Evolutionary conservation across 2,888 invertebrate genomes (phyloP).

Genomic region (Fabriciana adippe): DNA sequence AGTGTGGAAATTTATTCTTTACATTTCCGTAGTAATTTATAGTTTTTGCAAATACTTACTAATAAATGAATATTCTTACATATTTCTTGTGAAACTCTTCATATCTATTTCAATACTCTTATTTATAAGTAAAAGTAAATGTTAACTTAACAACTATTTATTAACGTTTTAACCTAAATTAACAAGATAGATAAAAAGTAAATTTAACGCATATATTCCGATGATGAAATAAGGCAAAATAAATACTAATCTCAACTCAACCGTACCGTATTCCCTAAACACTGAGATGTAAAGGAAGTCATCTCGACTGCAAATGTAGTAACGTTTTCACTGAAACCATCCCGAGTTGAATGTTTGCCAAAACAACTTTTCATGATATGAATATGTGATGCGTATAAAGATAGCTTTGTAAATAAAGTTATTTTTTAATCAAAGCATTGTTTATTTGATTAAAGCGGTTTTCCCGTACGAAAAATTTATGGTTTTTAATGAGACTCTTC

Average conservation of each 20-base stretch:
- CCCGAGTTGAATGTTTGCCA: conserved; percentile 60
- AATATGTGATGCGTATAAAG: conserved; percentile 37
- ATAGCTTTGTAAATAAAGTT: conserved; percentile 17
- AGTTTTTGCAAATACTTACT: too few species aligned
- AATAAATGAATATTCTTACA: too few species aligned
- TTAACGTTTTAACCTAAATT: too few species aligned
- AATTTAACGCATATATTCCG: too few species aligned
- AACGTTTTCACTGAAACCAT: conserved; percentile 62
- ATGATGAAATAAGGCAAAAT: background rate
- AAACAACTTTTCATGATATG: conserved; percentile 55
- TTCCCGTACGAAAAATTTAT: background rate
- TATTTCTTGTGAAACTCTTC: too few species aligned
- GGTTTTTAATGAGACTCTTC: too few species aligned
- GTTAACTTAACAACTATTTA: too few species aligned
- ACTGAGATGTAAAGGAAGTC: conserved; percentile 51
- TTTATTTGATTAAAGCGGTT: background rate
- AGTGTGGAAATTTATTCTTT: too few species aligned
- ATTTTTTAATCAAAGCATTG: conserved; percentile 2
- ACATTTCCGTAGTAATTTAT: too few species aligned
- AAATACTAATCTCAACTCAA: conserved; percentile 41
- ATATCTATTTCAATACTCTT: too few species aligned
- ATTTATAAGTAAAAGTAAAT: too few species aligned
- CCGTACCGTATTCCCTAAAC: conserved; percentile 41
- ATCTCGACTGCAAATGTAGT: conserved; percentile 52
- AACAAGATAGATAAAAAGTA: too few species aligned